These are phyloP conservation scores for Pygocentrus nattereri DNA, from an alignment of 2,797 vertebrate genomes.

Conservation along the genomic window DNA sequence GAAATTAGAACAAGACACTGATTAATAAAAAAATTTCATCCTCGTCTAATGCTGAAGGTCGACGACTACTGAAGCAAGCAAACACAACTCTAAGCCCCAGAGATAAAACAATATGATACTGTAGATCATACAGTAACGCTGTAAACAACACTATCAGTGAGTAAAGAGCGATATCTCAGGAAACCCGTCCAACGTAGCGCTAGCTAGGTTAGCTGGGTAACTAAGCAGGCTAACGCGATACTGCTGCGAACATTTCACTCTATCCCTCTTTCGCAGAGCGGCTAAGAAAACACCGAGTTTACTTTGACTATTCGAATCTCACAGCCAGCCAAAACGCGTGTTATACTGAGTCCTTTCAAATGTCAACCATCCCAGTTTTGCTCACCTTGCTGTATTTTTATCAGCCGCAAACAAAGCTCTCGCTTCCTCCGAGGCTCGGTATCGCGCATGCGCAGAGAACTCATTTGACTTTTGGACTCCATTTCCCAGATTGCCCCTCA, in stretches of 20 bases:
- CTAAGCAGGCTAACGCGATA: background rate
- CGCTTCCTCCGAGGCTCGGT: constrained; percentile 12
- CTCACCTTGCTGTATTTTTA: constrained; percentile 35
- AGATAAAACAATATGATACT: background rate
- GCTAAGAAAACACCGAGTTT: background rate
- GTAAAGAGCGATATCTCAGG: background rate
- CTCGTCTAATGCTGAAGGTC: background rate
- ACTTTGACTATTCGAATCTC: background rate
- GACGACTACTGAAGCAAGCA: background rate
- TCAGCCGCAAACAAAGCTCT: constrained; percentile 40
- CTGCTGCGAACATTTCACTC: background rate
- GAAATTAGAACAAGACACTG: too few species aligned
- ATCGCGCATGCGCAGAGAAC: constrained; percentile 34
- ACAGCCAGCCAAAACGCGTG: background rate
- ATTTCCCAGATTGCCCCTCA: background rate
- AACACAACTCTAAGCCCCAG: background rate
- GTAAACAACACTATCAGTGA: background rate
- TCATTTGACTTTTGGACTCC: background rate
- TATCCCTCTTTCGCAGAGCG: background rate
- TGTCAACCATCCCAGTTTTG: background rate
- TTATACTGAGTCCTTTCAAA: background rate
- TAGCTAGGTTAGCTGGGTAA: background rate
- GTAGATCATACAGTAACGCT: background rate
- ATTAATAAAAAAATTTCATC: too few species aligned
- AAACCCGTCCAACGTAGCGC: background rate